phyloP scores from a whole-genome alignment of 2,797 vertebrate species.

The Fratercula arctica region DNA sequence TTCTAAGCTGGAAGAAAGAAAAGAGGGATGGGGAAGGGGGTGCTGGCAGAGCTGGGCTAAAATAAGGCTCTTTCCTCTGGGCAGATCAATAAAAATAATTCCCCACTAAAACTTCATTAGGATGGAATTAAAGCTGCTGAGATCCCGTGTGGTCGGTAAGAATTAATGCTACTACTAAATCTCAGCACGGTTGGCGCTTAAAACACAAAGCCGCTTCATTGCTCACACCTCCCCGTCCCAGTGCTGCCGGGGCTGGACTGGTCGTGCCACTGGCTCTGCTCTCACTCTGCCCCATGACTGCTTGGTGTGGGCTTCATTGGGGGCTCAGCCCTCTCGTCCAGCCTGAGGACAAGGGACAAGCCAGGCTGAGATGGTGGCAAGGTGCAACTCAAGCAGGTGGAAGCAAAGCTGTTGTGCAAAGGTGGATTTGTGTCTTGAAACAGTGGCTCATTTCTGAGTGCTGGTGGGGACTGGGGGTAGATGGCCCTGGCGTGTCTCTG shows the following conservation, averaged over 20 bases:
- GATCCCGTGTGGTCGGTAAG: not conserved
- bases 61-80: slow-evolving; percentile 44
- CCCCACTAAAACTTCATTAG: slow-evolving; percentile 66
- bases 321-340: not conserved
- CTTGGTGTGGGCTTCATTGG: not conserved
- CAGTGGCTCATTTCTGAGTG: not conserved
- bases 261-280: not conserved
- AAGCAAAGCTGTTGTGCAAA: not conserved
- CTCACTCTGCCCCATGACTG: not conserved
- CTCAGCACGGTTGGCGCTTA: not conserved
- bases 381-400: not conserved
- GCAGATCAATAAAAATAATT: slow-evolving; percentile 68
- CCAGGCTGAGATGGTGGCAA: not conserved
- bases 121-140: slow-evolving; percentile 45
- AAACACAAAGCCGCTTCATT: not conserved
- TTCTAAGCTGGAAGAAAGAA: slow-evolving; percentile 16
- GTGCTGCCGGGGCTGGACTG: not conserved
- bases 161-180: slow-evolving; percentile 24
- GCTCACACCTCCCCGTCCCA: not conserved
- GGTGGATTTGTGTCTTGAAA: not conserved
- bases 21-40: not conserved
- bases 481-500: too few relatives aligned
- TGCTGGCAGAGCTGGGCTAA: slow-evolving; percentile 28
- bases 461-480: too few relatives aligned
- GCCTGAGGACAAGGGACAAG: not conserved